phyloP scores from a whole-genome alignment of 2,113 vertebrate species.

The Chascanopsetta lugubris region DNA sequence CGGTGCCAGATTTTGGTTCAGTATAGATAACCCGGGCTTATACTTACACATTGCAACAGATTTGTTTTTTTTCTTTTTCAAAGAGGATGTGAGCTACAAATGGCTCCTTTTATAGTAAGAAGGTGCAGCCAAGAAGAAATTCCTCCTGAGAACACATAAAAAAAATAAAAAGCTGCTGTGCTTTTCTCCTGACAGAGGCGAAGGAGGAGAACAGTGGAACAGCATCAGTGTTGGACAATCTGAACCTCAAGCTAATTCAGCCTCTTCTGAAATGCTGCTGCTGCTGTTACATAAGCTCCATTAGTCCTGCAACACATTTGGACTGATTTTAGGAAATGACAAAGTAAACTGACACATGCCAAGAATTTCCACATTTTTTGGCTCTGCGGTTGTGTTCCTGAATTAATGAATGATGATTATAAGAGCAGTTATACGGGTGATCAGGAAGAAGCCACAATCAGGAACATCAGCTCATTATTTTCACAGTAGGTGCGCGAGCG shows the following conservation, averaged over 20 bases:
- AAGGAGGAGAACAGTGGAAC: slow-evolving; percentile 73
- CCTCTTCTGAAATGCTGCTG: slow-evolving; percentile 50
- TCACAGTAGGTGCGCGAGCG: no score
- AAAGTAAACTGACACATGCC: slow-evolving; percentile 17
- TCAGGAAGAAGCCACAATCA: neutral
- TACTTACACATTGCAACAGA: slow-evolving; percentile 54
- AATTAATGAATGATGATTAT: neutral
- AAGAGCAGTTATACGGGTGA: neutral
- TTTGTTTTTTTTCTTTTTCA: no score
- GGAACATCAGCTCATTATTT: no score
- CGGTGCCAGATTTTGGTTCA: slow-evolving; percentile 70
- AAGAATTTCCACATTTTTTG: neutral
- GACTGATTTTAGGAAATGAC: slow-evolving; percentile 12
- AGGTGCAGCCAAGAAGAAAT: slow-evolving; percentile 28
- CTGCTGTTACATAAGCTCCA: slow-evolving; percentile 63
- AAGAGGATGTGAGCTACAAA: slow-evolving; percentile 49
- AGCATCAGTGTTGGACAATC: slow-evolving; percentile 58
- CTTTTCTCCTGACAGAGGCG: slow-evolving; percentile 45
- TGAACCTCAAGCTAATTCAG: slow-evolving; percentile 57
- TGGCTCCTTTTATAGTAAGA: slow-evolving; percentile 41
- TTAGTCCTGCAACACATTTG: slow-evolving; percentile 52
- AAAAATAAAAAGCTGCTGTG: slow-evolving; percentile 50
- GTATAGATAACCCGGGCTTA: slow-evolving; percentile 69
- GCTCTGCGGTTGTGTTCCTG: neutral
- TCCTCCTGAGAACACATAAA: slow-evolving; percentile 36